phyloP scores from a whole-genome alignment of 2,113 vertebrate species.

The Colistium nudipinnis region DNA sequence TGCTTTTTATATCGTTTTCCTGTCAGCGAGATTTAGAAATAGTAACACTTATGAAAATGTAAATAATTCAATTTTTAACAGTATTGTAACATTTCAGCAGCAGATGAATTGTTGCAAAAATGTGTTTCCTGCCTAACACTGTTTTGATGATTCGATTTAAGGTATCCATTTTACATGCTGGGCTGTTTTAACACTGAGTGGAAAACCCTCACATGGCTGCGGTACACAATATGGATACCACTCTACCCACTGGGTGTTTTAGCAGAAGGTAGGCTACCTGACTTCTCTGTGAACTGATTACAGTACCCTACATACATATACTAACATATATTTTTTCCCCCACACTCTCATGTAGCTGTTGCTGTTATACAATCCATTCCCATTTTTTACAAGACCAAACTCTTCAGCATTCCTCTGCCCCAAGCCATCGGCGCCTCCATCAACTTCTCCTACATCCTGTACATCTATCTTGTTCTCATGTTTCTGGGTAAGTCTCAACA shows the following conservation, averaged over 20 bases:
- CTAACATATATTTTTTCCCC: background rate
- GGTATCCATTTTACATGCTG: constrained; percentile 98
- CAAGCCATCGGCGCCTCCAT: constrained; percentile 85
- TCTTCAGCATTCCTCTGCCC: constrained; percentile 89
- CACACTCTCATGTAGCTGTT: constrained; percentile 80
- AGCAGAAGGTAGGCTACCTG: constrained; percentile 88
- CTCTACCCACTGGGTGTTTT: constrained; percentile 90
- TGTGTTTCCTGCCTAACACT: background rate
- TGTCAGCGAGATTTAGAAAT: no score
- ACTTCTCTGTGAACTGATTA: background rate
- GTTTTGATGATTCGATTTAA: constrained; percentile 50
- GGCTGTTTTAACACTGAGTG: constrained; percentile 91
- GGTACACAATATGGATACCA: constrained; percentile 94
- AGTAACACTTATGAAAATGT: no score
- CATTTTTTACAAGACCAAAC: constrained; percentile 88
- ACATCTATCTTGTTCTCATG: constrained; percentile 87
- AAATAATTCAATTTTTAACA: no score
- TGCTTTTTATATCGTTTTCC: no score
- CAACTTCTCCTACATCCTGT: constrained; percentile 89
- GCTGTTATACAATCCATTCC: constrained; percentile 91
- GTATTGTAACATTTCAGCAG: background rate
- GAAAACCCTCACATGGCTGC: constrained; percentile 94
- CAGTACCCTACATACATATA: background rate
- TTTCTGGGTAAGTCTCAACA: constrained; percentile 87
- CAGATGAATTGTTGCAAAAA: no score